Evolutionary conservation across 1,140 invertebrate genomes (phyloP).

Genomic region (Vanessa tameamea): DNA sequence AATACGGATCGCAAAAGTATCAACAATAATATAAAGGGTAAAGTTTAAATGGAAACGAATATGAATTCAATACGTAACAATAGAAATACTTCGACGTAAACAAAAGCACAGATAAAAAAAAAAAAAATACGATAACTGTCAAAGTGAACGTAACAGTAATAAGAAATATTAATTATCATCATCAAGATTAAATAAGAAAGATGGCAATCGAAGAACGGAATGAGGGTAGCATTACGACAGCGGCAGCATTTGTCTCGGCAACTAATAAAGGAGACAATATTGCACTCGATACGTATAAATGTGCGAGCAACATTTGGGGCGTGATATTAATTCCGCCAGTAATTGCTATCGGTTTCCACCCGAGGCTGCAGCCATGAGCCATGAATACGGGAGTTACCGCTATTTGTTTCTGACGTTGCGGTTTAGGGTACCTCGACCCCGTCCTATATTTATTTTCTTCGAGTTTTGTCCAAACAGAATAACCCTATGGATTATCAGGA

Average conservation of each 20-base stretch:
- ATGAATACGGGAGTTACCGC: conserved; percentile 80
- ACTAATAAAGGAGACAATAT: conserved; percentile 81
- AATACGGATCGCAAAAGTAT: too few species aligned
- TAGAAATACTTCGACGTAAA: not conserved
- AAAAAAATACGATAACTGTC: conserved; percentile 12
- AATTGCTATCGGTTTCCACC: conserved; percentile 79
- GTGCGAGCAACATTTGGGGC: conserved; percentile 78
- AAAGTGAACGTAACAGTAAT: conserved; percentile 34
- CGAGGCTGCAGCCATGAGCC: conserved; percentile 75
- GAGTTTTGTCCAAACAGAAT: conserved; percentile 73
- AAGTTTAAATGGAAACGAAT: too few species aligned
- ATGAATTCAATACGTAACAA: too few species aligned
- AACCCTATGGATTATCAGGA: conserved; percentile 67
- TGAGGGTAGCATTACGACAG: conserved; percentile 74
- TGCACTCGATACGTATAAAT: conserved; percentile 81
- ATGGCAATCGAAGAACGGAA: conserved; percentile 71
- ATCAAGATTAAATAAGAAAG: conserved; percentile 77
- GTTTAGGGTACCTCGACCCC: conserved; percentile 74
- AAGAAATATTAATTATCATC: conserved; percentile 74
- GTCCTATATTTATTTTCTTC: conserved; percentile 78
- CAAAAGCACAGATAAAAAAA: not conserved
- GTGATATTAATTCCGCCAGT: conserved; percentile 80
- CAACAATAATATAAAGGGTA: too few species aligned
- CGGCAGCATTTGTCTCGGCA: conserved; percentile 75
- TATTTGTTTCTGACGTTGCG: conserved; percentile 79